Conservation (phyloP, 92 coral and sea anemone species). For the Siderastrea radians region DNA sequence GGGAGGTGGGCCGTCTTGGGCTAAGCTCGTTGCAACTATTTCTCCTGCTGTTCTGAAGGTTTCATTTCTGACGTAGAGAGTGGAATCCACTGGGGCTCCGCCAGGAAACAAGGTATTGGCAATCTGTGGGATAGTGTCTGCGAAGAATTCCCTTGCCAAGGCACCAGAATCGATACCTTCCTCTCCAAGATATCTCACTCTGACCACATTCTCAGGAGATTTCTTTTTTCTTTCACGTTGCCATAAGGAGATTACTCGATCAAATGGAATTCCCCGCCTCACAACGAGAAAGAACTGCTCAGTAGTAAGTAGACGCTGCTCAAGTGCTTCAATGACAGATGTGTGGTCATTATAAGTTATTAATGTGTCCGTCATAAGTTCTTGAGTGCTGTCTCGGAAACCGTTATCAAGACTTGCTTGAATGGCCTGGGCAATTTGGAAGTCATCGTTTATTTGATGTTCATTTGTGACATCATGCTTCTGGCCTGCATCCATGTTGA, state of each 20-base stretch:
- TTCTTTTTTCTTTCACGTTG: conserved; percentile 37
- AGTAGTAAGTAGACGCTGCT: too few species aligned
- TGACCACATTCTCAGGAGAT: conserved; percentile 3
- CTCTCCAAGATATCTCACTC: conserved; percentile 26
- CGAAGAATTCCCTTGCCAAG: conserved; percentile 15
- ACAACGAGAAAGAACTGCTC: too few species aligned
- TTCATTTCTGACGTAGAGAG: conserved; percentile 17
- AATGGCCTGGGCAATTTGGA: too few species aligned
- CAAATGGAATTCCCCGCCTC: not conserved
- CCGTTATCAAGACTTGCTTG: too few species aligned
- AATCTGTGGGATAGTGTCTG: not conserved
- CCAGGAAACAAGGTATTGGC: conserved; percentile 43
- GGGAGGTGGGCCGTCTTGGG: conserved; percentile 61
- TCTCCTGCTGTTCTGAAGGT: conserved; percentile 34
- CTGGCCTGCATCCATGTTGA: not conserved
- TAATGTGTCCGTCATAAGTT: too few species aligned
- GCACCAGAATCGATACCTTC: conserved; percentile 38
- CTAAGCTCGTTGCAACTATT: conserved; percentile 54
- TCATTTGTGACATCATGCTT: too few species aligned
- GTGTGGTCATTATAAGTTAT: too few species aligned
- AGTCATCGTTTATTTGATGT: too few species aligned
- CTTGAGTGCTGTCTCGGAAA: too few species aligned
- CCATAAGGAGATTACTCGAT: conserved; percentile 34
- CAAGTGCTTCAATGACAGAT: too few species aligned
- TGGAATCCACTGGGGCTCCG: conserved; percentile 46